Evolutionary conservation across 2,888 invertebrate genomes (phyloP), one percentile per base, ranked within the genome.

Genomic region (Monochamus alternatus): DNA sequence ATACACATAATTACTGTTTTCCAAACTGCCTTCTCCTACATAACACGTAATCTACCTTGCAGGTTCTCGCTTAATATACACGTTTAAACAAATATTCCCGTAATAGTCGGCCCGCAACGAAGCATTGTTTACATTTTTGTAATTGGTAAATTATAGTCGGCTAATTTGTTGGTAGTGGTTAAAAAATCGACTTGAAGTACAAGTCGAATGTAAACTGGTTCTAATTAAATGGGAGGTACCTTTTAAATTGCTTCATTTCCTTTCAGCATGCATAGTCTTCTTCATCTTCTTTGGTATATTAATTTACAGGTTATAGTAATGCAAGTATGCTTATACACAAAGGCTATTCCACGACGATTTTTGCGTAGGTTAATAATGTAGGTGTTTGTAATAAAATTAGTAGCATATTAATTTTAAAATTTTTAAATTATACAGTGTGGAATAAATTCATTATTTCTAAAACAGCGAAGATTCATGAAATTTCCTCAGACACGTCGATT

Each of bases 1-100:
- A 80, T 77, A 78, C 74, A 79, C 73, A 77, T 84, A 83, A 84
- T 83, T 83, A 81, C 81, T 72, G 79, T 74, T 75, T 81, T 75
- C 70, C 63, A 62, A 68, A 73, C 75, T 78, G 70, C 72, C 76
- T 76, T 72, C 72, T 72, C 69, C 75, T 73, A 68, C 75, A 73
- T 74, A 76, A 75, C 76, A 79, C 75, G 72, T 76, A 80, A 80
- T 79, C 78, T 79, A 74, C 76, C 79, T 76, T 62, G 52, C 73
- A 73, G 77, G 78, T 63, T 62, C 66, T 73, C 73, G 74, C 76
- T 79, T 74, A 78, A 78, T 77, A 75, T 72, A 70, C 75, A 77
- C 76, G 74, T 77, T 77, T 77, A 75, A 78, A 76, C 78, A 79
- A 80, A 80, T 79, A 78, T 78, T 80, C 76, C 73, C 79, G 79